These are phyloP conservation scores for Hippolais icterina DNA, from an alignment of 2,113 vertebrate species.

Conservation along the genomic window DNA sequence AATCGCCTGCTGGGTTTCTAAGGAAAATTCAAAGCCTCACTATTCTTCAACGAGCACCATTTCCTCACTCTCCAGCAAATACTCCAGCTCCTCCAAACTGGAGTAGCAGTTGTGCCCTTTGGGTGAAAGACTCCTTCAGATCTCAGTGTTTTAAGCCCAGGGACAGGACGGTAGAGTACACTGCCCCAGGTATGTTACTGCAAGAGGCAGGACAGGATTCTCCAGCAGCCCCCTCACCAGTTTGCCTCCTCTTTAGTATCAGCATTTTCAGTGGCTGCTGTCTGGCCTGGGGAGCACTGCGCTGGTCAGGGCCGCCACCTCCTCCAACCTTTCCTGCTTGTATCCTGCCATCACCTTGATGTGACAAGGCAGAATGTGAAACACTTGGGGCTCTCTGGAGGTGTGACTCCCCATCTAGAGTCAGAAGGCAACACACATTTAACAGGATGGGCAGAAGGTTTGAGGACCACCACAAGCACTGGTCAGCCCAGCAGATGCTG, in stretches of 20 bases:
- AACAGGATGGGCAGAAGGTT: background rate
- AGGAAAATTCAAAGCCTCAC: background rate
- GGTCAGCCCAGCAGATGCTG: background rate
- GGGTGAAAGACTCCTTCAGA: background rate
- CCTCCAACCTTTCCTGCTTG: background rate
- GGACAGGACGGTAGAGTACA: background rate
- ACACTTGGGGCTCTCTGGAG: background rate
- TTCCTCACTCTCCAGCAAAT: background rate
- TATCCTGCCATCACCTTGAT: background rate
- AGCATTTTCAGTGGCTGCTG: background rate
- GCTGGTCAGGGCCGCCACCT: background rate
- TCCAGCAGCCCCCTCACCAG: background rate
- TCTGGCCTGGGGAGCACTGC: background rate
- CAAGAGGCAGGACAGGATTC: background rate
- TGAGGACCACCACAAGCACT: background rate
- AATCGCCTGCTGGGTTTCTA: background rate
- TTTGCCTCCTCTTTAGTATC: rapidly evolving
- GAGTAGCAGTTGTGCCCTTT: background rate
- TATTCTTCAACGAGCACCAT: background rate
- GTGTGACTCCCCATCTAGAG: background rate
- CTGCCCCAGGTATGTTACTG: background rate
- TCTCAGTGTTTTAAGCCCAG: background rate
- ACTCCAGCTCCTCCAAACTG: background rate
- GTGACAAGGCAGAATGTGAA: background rate
- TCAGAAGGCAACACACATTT: background rate